phyloP scores from a whole-genome alignment of 2,113 vertebrate genomes.

The Cololabis saira region DNA sequence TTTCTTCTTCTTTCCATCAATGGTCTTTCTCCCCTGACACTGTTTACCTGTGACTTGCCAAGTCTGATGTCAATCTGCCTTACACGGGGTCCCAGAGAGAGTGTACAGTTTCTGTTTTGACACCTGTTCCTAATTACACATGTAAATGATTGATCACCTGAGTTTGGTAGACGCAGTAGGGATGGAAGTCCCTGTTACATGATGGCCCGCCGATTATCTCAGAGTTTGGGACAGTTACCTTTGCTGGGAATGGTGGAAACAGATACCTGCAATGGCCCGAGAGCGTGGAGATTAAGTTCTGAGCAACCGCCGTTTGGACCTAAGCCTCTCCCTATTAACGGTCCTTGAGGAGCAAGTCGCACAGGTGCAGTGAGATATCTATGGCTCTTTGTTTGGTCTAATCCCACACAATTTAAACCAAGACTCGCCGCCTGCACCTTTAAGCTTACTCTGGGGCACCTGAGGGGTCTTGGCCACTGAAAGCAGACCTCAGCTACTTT shows the following conservation, averaged over 20 bases:
- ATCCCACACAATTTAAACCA: constrained; percentile 71
- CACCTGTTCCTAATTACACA: constrained; percentile 83
- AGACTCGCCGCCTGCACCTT: constrained; percentile 58
- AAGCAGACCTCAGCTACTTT: constrained; percentile 76
- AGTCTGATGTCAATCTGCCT: constrained; percentile 78
- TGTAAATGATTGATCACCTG: constrained; percentile 86
- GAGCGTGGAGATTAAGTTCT: constrained; percentile 79
- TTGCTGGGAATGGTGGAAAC: constrained; percentile 61
- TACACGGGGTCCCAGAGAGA: constrained; percentile 62
- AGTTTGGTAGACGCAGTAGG: constrained; percentile 55
- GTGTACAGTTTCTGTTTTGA: constrained; percentile 85
- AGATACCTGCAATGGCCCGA: constrained; percentile 70
- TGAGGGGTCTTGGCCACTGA: constrained; percentile 69
- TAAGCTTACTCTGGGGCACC: constrained; percentile 73
- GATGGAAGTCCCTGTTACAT: constrained; percentile 69
- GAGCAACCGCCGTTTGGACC: constrained; percentile 75
- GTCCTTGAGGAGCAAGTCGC: constrained; percentile 64
- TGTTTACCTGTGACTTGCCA: constrained; percentile 69
- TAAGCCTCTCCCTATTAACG: constrained; percentile 63
- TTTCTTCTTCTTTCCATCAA: constrained; percentile 28
- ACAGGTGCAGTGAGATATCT: constrained; percentile 78
- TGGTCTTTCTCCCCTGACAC: constrained; percentile 53
- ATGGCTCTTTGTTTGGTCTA: constrained; percentile 80
- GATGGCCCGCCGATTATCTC: constrained; percentile 54
- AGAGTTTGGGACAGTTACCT: constrained; percentile 49